Conservation (phyloP, 2,113 vertebrate species). For the Plecturocebus donacophilus region DNA sequence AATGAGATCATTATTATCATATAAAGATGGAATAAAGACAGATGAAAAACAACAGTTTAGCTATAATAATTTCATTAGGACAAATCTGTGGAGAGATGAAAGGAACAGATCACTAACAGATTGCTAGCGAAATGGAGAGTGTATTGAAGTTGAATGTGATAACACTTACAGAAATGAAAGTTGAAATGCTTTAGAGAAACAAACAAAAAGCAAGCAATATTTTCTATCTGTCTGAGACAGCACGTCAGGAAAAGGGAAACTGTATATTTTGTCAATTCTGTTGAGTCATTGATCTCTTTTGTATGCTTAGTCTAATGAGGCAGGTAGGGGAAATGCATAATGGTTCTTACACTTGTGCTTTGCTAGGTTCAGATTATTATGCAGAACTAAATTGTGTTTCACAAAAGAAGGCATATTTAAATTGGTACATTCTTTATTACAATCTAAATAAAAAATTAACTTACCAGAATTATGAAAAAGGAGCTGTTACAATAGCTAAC, state of each 20-base stretch:
- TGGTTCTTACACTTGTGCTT: slow-evolving; percentile 41
- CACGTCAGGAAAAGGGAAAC: slow-evolving; percentile 73
- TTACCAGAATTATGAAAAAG: slow-evolving; percentile 46
- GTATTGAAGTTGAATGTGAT: slow-evolving; percentile 76
- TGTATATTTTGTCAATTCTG: slow-evolving; percentile 77
- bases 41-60: slow-evolving; percentile 80
- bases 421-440: background rate
- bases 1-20: slow-evolving; percentile 81
- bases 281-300: slow-evolving; percentile 80
- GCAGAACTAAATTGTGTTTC: slow-evolving; percentile 57
- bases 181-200: slow-evolving; percentile 79
- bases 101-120: slow-evolving; percentile 82
- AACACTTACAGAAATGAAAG: slow-evolving; percentile 80
- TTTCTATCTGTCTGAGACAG: slow-evolving; percentile 70
- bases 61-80: slow-evolving; percentile 85
- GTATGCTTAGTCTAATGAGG: slow-evolving; percentile 79
- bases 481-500: background rate
- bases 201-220: slow-evolving; percentile 54
- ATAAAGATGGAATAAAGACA: slow-evolving; percentile 70
- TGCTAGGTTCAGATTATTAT: slow-evolving; percentile 65
- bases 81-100: slow-evolving; percentile 81
- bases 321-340: slow-evolving; percentile 75
- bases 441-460: slow-evolving; percentile 44
- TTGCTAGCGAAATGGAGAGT: slow-evolving; percentile 75
- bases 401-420: slow-evolving; percentile 45